Conservation (phyloP, 1,140 invertebrate genomes). For the Cotesia vestalis region DNA sequence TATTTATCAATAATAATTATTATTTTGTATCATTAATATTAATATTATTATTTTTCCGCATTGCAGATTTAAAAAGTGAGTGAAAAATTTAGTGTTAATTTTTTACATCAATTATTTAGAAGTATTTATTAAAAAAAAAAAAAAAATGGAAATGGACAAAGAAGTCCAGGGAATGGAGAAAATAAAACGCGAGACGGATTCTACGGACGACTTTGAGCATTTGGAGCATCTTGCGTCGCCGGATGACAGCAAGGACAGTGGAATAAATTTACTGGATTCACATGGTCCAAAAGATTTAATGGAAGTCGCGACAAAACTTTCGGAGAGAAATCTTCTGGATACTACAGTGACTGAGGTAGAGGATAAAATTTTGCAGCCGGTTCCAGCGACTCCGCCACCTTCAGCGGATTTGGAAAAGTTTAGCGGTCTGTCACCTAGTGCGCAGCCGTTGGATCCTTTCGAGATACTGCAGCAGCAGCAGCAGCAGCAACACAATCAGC, state of each 20-base stretch:
- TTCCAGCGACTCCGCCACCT: conserved; percentile 60
- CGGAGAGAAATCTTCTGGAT: conserved; percentile 41
- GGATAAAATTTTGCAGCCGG: conserved; percentile 42
- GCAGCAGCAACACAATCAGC: too few relatives aligned
- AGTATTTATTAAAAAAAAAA: not conserved
- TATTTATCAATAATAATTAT: not conserved
- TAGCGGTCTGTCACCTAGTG: conserved; percentile 29
- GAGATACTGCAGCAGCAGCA: conserved; percentile 41
- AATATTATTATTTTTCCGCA: too few relatives aligned
- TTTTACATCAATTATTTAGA: not conserved
- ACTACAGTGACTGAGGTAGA: conserved; percentile 44
- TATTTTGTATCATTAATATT: too few relatives aligned
- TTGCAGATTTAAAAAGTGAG: too few relatives aligned
- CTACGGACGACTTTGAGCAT: conserved; percentile 77
- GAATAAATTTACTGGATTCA: conserved; percentile 9
- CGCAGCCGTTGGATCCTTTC: conserved; percentile 45
- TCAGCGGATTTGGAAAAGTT: conserved; percentile 54
- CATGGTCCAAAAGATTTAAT: conserved; percentile 24
- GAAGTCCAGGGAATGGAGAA: not conserved
- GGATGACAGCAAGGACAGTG: conserved; percentile 37
- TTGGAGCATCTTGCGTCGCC: conserved; percentile 67
- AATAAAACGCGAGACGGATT: conserved; percentile 72
- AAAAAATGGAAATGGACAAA: conserved; percentile 20
- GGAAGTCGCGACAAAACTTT: conserved; percentile 26
- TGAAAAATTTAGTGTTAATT: not conserved